Conservation (phyloP, 2,888 invertebrate species). For the Hypena proboscidalis region DNA sequence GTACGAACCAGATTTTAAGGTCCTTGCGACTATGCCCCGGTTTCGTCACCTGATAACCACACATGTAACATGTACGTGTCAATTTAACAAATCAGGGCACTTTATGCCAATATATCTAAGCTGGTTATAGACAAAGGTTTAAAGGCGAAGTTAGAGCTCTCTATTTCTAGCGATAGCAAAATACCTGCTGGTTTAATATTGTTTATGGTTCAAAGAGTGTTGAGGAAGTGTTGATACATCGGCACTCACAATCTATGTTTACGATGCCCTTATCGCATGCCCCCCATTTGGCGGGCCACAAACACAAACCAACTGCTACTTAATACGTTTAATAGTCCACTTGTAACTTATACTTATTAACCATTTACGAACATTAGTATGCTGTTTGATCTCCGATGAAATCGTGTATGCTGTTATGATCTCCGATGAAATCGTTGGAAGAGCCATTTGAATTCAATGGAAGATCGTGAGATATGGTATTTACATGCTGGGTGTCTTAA, state of each 20-base stretch:
- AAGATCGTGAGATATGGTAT: slow-evolving; percentile 9
- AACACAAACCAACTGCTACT: slow-evolving; percentile 55
- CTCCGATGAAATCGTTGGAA: slow-evolving; percentile 5
- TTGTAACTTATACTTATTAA: slow-evolving; percentile 43
- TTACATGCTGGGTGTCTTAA: too few relatives aligned
- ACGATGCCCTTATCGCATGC: slow-evolving; percentile 63
- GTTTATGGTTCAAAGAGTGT: too few relatives aligned
- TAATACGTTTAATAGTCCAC: slow-evolving; percentile 45
- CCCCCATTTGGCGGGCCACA: slow-evolving; percentile 56
- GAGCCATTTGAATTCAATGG: slow-evolving; percentile 12
- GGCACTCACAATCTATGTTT: slow-evolving; percentile 48
- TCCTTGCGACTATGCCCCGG: too few relatives aligned
- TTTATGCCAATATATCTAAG: too few relatives aligned
- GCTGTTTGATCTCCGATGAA: slow-evolving; percentile 4
- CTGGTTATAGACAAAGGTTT: too few relatives aligned
- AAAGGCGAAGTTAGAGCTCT: too few relatives aligned
- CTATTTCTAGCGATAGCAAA: too few relatives aligned
- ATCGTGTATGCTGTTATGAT: slow-evolving; percentile 3
- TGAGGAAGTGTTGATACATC: slow-evolving; percentile 40
- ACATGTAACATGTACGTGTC: too few relatives aligned
- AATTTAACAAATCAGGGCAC: too few relatives aligned
- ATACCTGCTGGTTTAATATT: too few relatives aligned
- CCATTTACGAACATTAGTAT: slow-evolving; percentile 23
- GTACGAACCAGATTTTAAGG: too few relatives aligned
- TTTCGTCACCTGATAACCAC: too few relatives aligned